phyloP scores from a whole-genome alignment of 2,113 vertebrate genomes.

The Elgaria multicarinata region DNA sequence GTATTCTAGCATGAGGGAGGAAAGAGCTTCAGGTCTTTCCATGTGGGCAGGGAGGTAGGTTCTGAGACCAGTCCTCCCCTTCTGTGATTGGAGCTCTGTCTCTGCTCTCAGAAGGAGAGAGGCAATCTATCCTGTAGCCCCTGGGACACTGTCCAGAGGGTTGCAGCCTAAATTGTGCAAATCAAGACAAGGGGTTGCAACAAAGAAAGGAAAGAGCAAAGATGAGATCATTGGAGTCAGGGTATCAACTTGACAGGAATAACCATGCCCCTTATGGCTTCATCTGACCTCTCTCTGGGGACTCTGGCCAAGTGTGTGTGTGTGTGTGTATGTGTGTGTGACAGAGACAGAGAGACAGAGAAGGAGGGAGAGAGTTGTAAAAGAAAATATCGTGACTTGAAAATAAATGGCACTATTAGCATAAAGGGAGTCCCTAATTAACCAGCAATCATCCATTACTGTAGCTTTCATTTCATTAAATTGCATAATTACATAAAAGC shows the following conservation, averaged over 20 bases:
- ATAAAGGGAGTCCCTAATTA: conserved; percentile 83
- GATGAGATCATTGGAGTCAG: conserved; percentile 4
- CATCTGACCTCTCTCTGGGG: neutral
- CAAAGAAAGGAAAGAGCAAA: neutral
- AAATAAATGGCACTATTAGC: conserved; percentile 80
- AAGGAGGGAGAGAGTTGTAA: conserved; percentile 34
- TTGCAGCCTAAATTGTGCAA: neutral
- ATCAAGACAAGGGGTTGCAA: neutral
- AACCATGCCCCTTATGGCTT: conserved; percentile 13
- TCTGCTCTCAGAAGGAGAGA: no score
- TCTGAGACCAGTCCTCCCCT: no score
- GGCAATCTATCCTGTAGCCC: no score
- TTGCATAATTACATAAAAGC: conserved; percentile 83
- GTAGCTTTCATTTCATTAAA: conserved; percentile 85
- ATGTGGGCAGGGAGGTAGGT: no score
- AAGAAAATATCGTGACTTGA: conserved; percentile 63
- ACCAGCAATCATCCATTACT: conserved; percentile 80
- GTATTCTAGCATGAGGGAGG: no score
- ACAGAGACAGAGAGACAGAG: no score
- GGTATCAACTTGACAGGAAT: neutral
- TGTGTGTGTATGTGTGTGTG: no score
- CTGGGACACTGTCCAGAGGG: no score
- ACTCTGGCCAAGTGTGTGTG: no score
- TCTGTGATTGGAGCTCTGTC: no score
- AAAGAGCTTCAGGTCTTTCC: no score